Evolutionary conservation across 2,797 vertebrate species (phyloP), one percentile per base, ranked within the genome.

Genomic region (Sitta carolinensis): DNA sequence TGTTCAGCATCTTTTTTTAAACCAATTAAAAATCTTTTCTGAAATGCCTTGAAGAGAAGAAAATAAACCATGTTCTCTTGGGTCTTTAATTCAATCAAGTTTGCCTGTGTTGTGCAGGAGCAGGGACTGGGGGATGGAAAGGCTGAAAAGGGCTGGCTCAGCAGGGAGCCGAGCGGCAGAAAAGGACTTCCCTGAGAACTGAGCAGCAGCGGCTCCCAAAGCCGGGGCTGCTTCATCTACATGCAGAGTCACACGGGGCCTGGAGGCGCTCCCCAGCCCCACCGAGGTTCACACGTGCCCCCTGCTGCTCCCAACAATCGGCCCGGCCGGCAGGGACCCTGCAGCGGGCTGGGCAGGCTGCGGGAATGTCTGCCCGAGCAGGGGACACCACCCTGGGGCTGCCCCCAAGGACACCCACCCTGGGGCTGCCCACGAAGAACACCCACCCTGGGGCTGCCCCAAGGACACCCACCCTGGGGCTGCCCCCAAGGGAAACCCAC

Each of bases 191-290:
- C 98, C 98, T 99, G 99, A 99, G 98, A 99, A 98, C 98, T 95
- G 97, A 97, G 98, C 98, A 97, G 98, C 98, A 98, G 97, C 98
- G 98, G 97, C 98, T 97, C 98, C 88, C 96, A 97, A 95, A 97
- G 96, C 98, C 97, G 98, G 97, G 98, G 98, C 97, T 97, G 98
- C 98, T 98, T 99, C 99, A 99, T 99, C 99, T 98, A 98, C 99
- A 99, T 99, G 99, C 99, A 98, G 98, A 98, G 98, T 98, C 98
- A 98, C 98, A 98, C 98, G 97, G 97, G 97, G 97, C 98, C 90
- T 98, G 98, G 98, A 98, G 98, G 98, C 74, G 70, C 97, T 96
- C 89, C 81, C 95, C 96, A 74, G 90, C 98, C 97, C 96, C 97
- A 59, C 84, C 29, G 96, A 97, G 97, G 81, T 94, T 98, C 97